Evolutionary conservation across 2,113 vertebrate species (phyloP), one percentile per base, ranked within the genome.

Genomic region (Climacteris rufus): DNA sequence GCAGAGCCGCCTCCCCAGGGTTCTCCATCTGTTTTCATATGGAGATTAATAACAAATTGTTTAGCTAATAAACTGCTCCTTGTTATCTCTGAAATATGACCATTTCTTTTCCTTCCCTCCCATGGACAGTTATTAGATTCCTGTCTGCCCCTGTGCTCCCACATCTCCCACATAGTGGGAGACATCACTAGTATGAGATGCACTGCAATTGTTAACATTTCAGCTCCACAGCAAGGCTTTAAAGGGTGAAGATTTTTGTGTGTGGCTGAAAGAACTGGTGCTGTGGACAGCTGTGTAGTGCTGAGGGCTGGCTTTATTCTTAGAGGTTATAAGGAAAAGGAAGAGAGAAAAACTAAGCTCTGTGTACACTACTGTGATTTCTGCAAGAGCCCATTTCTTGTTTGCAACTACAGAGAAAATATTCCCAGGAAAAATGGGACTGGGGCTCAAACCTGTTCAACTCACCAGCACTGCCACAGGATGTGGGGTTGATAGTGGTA

Each of bases 21-120:
- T 92, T 96, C 86, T 93, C 96, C 88, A 68, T 95, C 94, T 92
- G 90, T 90, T 93, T 96, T 93, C 88, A 79, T 76, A 69, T 1
- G 9, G 64, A 95, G 83, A 92, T 89, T 90, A 95, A 93, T 96
- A 96, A 85, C 66, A 87, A 95, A 71, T 75, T 92, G 68, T 91
- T 94, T 93, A 76, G 76, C 83, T 94, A 96, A 93, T 97, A 96
- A 90, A 89, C 68, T 75, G 24, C 22, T 93, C 74, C 84, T 65
- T 72, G 37, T 77, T 89, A 4, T 78, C 56, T 80, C 52, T 89
- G 80, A 92, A 90, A 88, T 68, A 4, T 74, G 72, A 71, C 75
- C 37, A 37, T 83, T 96, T 94, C 35, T 95, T 85, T 94, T 75
- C 35, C 27, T 78, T 88, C 18, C 53, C 56, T 95, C 40, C 80